Evolutionary conservation across 2,797 vertebrate species (phyloP).

Genomic region (Luscinia luscinia): DNA sequence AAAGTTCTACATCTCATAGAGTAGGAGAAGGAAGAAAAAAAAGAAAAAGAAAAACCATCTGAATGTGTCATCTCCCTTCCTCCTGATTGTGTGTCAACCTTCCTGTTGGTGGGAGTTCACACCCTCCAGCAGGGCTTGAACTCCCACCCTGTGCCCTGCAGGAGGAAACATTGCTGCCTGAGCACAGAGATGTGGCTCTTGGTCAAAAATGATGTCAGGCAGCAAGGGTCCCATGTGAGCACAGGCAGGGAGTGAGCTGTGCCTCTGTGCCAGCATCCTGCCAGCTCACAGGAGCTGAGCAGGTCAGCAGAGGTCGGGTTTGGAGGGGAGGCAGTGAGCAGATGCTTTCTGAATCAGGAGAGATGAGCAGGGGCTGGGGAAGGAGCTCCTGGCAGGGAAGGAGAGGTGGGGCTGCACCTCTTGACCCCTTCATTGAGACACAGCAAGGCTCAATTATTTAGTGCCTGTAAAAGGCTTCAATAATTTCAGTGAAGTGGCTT

Average conservation of each 20-base stretch:
- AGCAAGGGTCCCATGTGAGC: neutral
- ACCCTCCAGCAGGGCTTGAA: neutral
- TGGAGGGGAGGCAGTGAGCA: neutral
- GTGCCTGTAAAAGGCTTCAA: neutral
- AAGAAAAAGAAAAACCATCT: rapidly evolving
- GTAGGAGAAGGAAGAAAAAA: no score
- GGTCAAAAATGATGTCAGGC: neutral
- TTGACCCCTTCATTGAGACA: rapidly evolving
- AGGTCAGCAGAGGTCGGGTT: rapidly evolving
- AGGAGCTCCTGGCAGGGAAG: neutral
- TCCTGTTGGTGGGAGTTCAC: rapidly evolving
- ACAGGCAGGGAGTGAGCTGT: neutral
- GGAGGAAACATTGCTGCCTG: neutral
- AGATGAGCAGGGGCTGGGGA: neutral
- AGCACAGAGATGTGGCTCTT: neutral
- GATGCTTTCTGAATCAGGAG: neutral
- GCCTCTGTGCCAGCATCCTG: neutral
- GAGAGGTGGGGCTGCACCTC: neutral
- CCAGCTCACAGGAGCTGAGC: neutral
- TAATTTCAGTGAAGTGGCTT: neutral
- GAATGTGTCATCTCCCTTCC: neutral
- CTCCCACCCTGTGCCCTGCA: neutral
- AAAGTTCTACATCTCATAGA: neutral
- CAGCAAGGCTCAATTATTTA: neutral
- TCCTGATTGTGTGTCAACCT: neutral